phyloP scores from a whole-genome alignment of 2,888 invertebrate genomes.

The Dermolepida albohirtum region DNA sequence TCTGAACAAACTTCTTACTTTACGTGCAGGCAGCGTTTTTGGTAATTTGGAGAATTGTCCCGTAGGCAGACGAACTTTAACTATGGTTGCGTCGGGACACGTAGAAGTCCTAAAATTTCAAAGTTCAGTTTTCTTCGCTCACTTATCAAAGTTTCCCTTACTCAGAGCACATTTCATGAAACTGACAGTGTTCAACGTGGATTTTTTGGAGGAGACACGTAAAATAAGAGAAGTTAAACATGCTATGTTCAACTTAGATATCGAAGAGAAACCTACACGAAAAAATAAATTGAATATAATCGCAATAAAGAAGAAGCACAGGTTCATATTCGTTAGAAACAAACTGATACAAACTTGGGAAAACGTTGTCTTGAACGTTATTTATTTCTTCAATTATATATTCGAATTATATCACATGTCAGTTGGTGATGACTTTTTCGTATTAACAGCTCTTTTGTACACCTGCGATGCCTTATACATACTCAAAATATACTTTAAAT shows the following conservation, averaged over 20 bases:
- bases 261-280: neutral
- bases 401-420: slow-evolving; percentile 31
- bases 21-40: slow-evolving; percentile 51
- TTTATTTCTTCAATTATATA: slow-evolving; percentile 35
- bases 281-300: neutral
- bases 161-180: slow-evolving; percentile 44
- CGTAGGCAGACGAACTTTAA: slow-evolving; percentile 47
- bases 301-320: neutral
- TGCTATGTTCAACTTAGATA: neutral
- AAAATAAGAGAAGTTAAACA: neutral
- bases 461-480: slow-evolving; percentile 47
- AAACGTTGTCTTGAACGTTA: slow-evolving; percentile 19
- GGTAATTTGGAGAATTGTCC: slow-evolving; percentile 49
- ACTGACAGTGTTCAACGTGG: slow-evolving; percentile 46
- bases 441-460: slow-evolving; percentile 41
- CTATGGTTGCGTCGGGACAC: slow-evolving; percentile 52
- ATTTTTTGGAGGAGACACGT: slow-evolving; percentile 44
- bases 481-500: slow-evolving; percentile 47
- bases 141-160: slow-evolving; percentile 46
- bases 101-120: slow-evolving; percentile 49
- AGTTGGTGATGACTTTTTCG: neutral
- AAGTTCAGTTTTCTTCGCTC: slow-evolving; percentile 45
- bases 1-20: slow-evolving; percentile 46
- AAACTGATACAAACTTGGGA: slow-evolving; percentile 31
- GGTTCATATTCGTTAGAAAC: slow-evolving; percentile 2